phyloP scores from a whole-genome alignment of 2,797 vertebrate genomes.

The Lepus oiostolus region DNA sequence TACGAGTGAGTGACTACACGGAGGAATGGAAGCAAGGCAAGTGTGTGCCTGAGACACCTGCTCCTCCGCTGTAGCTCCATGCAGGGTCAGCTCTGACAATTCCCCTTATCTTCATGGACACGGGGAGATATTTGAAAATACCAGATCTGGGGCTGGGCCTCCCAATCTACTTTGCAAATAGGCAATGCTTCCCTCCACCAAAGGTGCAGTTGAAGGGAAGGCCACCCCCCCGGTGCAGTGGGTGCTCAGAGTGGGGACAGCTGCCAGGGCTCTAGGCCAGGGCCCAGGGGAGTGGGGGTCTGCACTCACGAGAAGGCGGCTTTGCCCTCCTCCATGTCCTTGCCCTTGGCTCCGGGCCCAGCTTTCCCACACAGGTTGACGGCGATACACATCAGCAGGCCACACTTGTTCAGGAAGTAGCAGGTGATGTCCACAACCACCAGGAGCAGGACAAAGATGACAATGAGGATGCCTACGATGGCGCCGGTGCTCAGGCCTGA shows the following conservation, averaged over 20 bases:
- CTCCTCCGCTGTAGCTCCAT: not conserved
- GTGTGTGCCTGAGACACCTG: not conserved
- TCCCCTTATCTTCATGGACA: not conserved
- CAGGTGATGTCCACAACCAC: slow-evolving; percentile 97
- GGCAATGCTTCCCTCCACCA: not conserved
- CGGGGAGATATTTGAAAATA: not conserved
- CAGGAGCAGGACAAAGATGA: slow-evolving; percentile 95
- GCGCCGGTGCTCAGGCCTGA: slow-evolving; percentile 93
- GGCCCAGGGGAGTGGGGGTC: not conserved
- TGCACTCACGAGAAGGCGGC: slow-evolving; percentile 97
- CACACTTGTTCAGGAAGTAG: slow-evolving; percentile 99
- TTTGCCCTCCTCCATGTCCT: slow-evolving; percentile 96
- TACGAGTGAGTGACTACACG: not conserved
- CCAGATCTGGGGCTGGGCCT: not conserved
- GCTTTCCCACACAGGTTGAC: slow-evolving; percentile 97
- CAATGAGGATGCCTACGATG: slow-evolving; percentile 96
- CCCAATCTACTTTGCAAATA: not conserved
- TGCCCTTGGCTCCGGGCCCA: slow-evolving; percentile 94
- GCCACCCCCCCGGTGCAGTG: too few species aligned
- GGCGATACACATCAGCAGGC: slow-evolving; percentile 98
- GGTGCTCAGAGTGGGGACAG: not conserved
- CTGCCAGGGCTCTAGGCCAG: not conserved
- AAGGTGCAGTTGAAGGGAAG: not conserved
- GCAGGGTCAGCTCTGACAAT: not conserved
- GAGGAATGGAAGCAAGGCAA: not conserved